A percentile compares a stretch with the other conserved stretches of the same genome.
Evolutionary conservation across 2,113 vertebrate genomes (phyloP).

Genomic region (Sceloporus tristichus): DNA sequence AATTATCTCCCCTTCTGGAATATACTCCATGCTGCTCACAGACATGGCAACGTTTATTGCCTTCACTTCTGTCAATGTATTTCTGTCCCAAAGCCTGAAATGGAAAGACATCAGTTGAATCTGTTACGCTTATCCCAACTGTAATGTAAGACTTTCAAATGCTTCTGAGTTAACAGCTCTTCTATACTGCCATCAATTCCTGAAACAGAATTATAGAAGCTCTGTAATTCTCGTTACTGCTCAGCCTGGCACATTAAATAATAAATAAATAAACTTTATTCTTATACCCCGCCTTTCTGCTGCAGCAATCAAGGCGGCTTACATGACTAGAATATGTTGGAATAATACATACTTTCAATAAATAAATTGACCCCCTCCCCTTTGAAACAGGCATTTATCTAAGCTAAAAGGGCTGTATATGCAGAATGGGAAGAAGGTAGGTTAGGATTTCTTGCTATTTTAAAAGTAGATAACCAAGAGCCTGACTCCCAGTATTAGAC

Average conservation of each 20-base stretch:
- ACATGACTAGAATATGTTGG: no score
- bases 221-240: not conserved
- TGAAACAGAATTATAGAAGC: not conserved
- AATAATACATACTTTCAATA: no score
- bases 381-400: not conserved
- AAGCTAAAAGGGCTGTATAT: not conserved
- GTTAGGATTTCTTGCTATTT: not conserved
- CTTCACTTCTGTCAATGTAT: slow-evolving; percentile 88
- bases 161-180: not conserved
- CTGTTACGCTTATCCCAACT: not conserved
- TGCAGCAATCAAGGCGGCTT: no score
- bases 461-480: not conserved
- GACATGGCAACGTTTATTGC: slow-evolving; percentile 89
- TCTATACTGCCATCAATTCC: not conserved
- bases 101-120: not conserved
- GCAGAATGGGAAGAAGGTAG: not conserved
- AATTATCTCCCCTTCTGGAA: slow-evolving; percentile 92
- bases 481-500: not conserved
- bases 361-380: no score
- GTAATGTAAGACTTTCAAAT: not conserved
- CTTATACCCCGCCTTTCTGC: no score
- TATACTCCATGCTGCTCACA: slow-evolving; percentile 97
- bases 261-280: not conserved
- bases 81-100: slow-evolving; percentile 93
- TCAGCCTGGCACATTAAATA: not conserved